Conservation (phyloP, 2,797 vertebrate species). For the Cuniculus paca region DNA sequence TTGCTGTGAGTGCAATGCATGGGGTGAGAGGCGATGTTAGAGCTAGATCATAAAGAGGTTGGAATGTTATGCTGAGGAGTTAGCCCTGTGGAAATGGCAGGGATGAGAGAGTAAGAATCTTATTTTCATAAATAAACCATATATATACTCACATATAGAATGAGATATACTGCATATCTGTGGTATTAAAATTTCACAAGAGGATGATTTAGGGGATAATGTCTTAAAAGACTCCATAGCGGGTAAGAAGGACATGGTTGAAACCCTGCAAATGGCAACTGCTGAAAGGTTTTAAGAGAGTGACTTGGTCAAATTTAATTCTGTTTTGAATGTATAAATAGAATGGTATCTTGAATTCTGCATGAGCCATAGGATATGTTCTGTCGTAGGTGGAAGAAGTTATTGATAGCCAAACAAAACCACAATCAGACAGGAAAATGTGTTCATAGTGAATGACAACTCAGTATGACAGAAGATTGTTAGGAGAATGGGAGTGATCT, state of each 20-base stretch:
- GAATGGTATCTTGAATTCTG: not conserved
- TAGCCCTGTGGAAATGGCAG: not conserved
- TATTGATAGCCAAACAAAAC: conserved; percentile 32
- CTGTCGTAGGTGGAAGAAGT: conserved; percentile 46
- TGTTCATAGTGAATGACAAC: conserved; percentile 47
- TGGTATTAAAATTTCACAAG: conserved; percentile 28
- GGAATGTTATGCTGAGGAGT: not conserved
- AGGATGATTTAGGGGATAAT: not conserved
- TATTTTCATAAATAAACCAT: conserved; percentile 40
- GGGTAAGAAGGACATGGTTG: not conserved
- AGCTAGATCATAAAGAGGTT: not conserved
- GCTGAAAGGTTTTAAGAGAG: conserved; percentile 51
- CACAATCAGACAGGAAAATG: conserved; percentile 32
- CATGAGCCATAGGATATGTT: conserved; percentile 31
- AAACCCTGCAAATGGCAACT: conserved; percentile 35
- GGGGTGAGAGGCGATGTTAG: not conserved
- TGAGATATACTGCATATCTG: not conserved
- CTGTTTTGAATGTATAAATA: conserved; percentile 13
- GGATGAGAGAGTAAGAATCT: not conserved
- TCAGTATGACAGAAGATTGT: conserved; percentile 17
- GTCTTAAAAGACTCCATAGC: not conserved
- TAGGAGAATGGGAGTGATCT: conserved; percentile 14
- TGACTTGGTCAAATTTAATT: conserved; percentile 2
- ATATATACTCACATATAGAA: not conserved
- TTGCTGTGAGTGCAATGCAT: conserved; percentile 2